Conservation (phyloP, 2,113 vertebrate species). For the Mastomys natalensis region DNA sequence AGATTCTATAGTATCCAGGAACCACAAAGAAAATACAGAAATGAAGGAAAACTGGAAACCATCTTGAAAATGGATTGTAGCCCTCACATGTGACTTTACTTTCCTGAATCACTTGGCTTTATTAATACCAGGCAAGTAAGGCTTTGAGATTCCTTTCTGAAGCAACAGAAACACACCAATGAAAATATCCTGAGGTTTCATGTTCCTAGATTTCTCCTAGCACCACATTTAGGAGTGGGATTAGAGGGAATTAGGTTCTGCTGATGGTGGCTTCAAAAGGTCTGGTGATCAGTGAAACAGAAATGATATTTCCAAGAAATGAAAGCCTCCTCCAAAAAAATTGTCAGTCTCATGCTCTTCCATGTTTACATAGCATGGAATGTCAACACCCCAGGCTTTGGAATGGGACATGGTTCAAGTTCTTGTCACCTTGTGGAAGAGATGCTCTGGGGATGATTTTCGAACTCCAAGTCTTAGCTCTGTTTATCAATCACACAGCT, state of each 20-base stretch:
- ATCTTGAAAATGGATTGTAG: neutral
- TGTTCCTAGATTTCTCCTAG: neutral
- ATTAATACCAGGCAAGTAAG: slow-evolving; percentile 9
- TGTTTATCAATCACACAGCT: neutral
- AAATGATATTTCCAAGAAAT: slow-evolving; percentile 19
- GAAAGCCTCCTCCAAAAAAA: neutral
- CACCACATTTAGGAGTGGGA: neutral
- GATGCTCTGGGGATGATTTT: neutral
- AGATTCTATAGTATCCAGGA: neutral
- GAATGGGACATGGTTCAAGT: neutral
- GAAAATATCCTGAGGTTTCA: neutral
- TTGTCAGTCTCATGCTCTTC: neutral
- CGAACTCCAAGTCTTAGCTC: slow-evolving; percentile 7
- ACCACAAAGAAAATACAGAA: neutral
- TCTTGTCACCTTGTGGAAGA: neutral
- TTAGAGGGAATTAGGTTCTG: neutral
- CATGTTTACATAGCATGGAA: neutral
- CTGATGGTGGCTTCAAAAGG: neutral
- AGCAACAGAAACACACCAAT: neutral
- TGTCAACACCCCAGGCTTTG: neutral
- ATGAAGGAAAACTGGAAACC: slow-evolving; percentile 5
- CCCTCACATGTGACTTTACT: slow-evolving; percentile 24
- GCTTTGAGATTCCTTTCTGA: slow-evolving; percentile 11
- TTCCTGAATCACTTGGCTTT: slow-evolving; percentile 26
- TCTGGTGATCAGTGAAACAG: neutral